Conservation (phyloP, 2,113 vertebrate genomes). For the Plecotus auritus region DNA sequence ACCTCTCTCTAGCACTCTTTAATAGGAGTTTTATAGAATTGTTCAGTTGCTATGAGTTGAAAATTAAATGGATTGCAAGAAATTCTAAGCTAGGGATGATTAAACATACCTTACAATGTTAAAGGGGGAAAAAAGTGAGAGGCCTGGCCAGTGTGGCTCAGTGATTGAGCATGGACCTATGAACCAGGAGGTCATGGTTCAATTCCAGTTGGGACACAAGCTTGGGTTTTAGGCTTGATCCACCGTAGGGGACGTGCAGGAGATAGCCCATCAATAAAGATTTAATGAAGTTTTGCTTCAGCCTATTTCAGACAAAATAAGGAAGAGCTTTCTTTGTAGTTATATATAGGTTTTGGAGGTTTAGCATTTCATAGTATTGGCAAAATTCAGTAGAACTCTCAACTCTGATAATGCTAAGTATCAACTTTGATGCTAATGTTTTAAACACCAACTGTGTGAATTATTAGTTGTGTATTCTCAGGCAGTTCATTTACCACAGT, state of each 20-base stretch:
- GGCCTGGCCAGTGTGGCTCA: neutral
- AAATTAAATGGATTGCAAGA: slow-evolving; percentile 1
- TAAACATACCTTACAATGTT: neutral
- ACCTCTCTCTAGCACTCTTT: neutral
- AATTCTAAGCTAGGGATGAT: neutral
- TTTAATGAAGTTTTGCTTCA: neutral
- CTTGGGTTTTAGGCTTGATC: neutral
- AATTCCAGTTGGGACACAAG: neutral
- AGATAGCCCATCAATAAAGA: neutral
- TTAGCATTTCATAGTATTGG: neutral
- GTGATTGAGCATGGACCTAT: neutral
- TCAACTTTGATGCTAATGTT: neutral
- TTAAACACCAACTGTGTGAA: neutral
- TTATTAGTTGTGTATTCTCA: neutral
- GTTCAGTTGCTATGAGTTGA: neutral
- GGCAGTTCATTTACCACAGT: neutral
- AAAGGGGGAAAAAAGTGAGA: neutral
- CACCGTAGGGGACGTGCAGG: too few relatives aligned
- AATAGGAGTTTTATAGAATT: neutral
- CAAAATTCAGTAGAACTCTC: slow-evolving; percentile 7
- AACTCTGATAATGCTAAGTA: neutral
- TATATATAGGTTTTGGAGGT: neutral
- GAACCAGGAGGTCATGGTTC: neutral
- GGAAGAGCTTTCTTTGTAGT: neutral
- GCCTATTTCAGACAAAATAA: neutral